Evolutionary conservation across 2,113 vertebrate genomes (phyloP).

Genomic region (Oceanites oceanicus): DNA sequence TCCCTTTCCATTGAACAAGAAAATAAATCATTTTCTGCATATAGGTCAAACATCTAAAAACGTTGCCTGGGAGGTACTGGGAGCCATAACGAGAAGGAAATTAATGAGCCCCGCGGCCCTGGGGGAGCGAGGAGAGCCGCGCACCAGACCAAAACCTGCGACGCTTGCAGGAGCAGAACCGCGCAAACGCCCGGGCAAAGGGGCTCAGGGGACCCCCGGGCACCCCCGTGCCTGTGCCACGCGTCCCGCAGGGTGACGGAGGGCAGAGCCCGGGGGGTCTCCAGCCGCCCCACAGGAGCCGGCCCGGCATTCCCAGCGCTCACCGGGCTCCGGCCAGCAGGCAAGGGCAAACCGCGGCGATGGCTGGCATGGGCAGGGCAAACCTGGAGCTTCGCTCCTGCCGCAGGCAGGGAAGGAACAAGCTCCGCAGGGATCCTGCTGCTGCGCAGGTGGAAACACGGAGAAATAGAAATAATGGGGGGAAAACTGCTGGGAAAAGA

Average conservation of each 20-base stretch:
- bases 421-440: background rate
- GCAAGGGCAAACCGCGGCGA: background rate
- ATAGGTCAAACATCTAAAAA: background rate
- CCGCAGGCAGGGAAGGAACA: background rate
- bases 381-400: background rate
- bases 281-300: background rate
- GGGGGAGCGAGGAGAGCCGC: background rate
- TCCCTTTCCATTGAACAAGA: background rate
- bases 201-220: background rate
- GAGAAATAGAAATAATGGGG: background rate
- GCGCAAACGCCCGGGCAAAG: background rate
- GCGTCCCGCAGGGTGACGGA: background rate
- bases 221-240: background rate
- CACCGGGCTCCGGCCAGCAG: background rate
- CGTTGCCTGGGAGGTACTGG: background rate
- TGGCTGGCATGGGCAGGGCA: background rate
- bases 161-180: background rate
- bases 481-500: background rate
- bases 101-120: no score
- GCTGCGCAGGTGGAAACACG: background rate
- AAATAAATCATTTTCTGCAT: background rate
- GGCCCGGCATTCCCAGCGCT: background rate
- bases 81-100: background rate
- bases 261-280: background rate
- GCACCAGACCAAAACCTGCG: background rate